Evolutionary conservation across 2,113 vertebrate genomes (phyloP), one percentile per base, ranked within the genome.

Genomic region (Pagrus major): DNA sequence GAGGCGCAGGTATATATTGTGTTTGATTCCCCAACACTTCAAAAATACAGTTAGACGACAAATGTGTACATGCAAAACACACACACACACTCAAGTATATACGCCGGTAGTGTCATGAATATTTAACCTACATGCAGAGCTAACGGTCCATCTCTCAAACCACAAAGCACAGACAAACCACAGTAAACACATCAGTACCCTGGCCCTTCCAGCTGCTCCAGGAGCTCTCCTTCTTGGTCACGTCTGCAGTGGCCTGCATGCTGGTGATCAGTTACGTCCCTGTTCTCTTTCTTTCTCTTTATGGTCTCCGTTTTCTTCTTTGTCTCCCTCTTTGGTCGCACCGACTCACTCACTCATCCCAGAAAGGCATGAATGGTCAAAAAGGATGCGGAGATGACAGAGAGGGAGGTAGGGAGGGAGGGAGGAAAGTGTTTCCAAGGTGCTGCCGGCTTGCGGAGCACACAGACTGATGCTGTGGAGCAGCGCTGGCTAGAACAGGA

Each of bases 151-250:
- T 68, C 76, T 52, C 52, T 72, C 64, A 84, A 49, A 60, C 51
- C 39, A 82, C 72, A 73, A 35, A 68, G 67, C 73, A 77, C 81
- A 75, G 51, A 76, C 60, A 75, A 87, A 87, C 78, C 58, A 84
- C 64, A 71, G 77, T 65, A 88, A 90, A 90, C 63, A 25, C 68
- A 14, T 84, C 77, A 87, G 91, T 98, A 99, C 98, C 98, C 96
- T 98, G 97, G 94, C 97, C 96, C 94, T 96, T 99, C 97, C 98
- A 99, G 95, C 96, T 94, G 96, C 96, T 99, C 97, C 97, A 98
- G 77, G 96, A 95, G 93, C 97, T 95, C 73, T 98, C 97, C 96
- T 97, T 99, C 97, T 97, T 98, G 92, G 95, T 96, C 86, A 96
- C 95, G 85, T 98, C 97, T 70, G 96, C 95, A 84, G 94, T 95